Evolutionary conservation across 2,888 invertebrate species (phyloP), one percentile per base, ranked within the genome.

Genomic region (Apotomis turbidana): DNA sequence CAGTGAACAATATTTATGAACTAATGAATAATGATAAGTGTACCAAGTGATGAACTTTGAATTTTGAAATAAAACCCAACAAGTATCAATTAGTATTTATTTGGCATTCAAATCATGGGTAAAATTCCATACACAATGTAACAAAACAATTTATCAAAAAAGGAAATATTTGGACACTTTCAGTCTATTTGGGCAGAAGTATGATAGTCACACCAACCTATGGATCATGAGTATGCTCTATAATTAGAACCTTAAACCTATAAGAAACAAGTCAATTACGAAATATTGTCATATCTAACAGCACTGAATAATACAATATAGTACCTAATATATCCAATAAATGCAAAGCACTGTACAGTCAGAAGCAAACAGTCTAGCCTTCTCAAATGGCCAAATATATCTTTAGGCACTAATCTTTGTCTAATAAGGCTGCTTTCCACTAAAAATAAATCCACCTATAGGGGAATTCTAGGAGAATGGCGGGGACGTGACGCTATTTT

Each of bases 21-120:
- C 27, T 73, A 74, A 75, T 72, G 12, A 55, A 49, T 55, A 52
- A 5, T 60, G 15, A 38, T 73, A 74, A 68, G 60, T 68, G 57
- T 58, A 70, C 15, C 58, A 63, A 70, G 63, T 70, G 71, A 59
- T 67, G 62, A 57, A 49, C 54, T 71, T 46, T 71, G 58, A 70
- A 54, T 41, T 76, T 80, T 80, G 52, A 76, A 81, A 81, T 80
- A 74, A 84, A 86, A 82, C 76, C 85, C 79, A 80, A 78, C 71
- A 70, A 59, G 74, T 82, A 77, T 83, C 83, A 81, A 77, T 87
- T 84, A 84, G 86, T 80, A 84, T 92, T 91, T 93, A 93, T 93
- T 93, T 93, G 93, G 93, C 93, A 93, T 93, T 93, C 89, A 91
- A 92, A 90, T 89, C 87, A 90, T 89, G 86, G 85, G 84, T 90